phyloP scores from a whole-genome alignment of 2,797 vertebrate species.

The Clarias pachynema region DNA sequence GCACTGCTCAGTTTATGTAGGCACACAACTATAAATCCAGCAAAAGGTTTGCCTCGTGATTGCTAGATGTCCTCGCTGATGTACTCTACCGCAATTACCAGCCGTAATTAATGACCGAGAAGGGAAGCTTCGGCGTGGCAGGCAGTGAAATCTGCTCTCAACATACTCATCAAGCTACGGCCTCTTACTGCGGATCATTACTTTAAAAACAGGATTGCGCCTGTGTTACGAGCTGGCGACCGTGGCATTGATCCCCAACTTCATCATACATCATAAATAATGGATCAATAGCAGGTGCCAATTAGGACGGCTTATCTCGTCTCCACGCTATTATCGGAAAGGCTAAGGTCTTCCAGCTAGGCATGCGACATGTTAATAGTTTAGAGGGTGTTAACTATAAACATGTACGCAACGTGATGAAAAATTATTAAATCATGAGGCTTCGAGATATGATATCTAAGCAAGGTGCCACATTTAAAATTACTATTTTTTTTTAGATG shows the following conservation, averaged over 20 bases:
- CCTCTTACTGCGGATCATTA: conserved; percentile 7
- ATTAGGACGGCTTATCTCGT: conserved; percentile 43
- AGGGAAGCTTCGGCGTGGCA: conserved; percentile 30
- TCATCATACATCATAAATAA: conserved; percentile 47
- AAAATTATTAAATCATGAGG: background rate
- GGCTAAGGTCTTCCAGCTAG: conserved; percentile 18
- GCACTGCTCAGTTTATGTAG: background rate
- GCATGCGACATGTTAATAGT: too few species aligned
- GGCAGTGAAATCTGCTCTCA: conserved; percentile 21
- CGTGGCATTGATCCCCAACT: conserved; percentile 47
- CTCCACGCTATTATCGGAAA: background rate
- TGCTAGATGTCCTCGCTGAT: conserved; percentile 46
- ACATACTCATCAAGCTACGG: conserved; percentile 24
- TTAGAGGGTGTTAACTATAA: background rate
- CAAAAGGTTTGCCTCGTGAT: conserved; percentile 32
- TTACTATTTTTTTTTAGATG: too few species aligned
- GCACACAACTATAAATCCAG: conserved; percentile 24
- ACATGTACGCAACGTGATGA: background rate
- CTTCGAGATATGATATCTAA: background rate
- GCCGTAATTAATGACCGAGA: conserved; percentile 39
- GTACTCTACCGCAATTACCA: conserved; percentile 27
- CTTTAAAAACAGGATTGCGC: conserved; percentile 17
- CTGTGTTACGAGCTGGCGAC: conserved; percentile 33
- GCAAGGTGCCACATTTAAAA: background rate
- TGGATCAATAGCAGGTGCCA: conserved; percentile 30